Percentiles rank a stretch among this genome's conserved stretches.
These are phyloP conservation scores for Leptinotarsa peninsularis DNA, from an alignment of 2,888 invertebrate genomes.

Conservation along the genomic window DNA sequence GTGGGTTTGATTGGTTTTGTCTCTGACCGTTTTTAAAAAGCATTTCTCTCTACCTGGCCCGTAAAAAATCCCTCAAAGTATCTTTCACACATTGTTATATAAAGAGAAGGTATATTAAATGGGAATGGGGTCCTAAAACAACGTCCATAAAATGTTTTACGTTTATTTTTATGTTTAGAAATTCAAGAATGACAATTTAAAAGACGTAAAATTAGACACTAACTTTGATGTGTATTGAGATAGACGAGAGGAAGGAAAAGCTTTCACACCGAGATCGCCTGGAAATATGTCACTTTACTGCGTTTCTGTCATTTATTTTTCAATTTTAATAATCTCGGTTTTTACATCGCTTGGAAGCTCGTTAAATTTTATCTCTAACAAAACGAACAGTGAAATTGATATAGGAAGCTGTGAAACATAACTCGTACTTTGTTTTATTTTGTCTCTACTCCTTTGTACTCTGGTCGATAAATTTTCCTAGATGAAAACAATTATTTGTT, in stretches of 20 bases:
- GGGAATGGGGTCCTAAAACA: constrained; percentile 51
- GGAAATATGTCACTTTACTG: constrained; percentile 47
- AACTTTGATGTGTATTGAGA: constrained; percentile 53
- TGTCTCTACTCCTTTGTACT: constrained; percentile 8
- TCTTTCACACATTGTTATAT: constrained; percentile 52
- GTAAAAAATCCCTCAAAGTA: constrained; percentile 37
- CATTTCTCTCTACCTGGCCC: constrained; percentile 1
- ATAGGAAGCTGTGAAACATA: constrained; percentile 22
- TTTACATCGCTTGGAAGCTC: constrained; percentile 13
- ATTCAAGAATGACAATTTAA: constrained; percentile 57
- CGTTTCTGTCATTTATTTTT: constrained; percentile 21
- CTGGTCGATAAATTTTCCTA: constrained; percentile 8
- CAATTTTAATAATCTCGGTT: constrained; percentile 22
- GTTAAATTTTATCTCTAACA: constrained; percentile 15
- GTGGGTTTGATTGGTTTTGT: background rate
- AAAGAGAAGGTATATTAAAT: constrained; percentile 50
- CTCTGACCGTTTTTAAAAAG: background rate
- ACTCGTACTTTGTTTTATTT: constrained; percentile 16
- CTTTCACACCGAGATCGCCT: constrained; percentile 35
- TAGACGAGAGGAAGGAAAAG: constrained; percentile 43
- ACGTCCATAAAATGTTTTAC: constrained; percentile 54
- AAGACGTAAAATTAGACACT: constrained; percentile 54
- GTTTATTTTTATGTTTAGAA: constrained; percentile 55
- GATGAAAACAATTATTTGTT: constrained; percentile 13
- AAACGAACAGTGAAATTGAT: constrained; percentile 15